Evolutionary conservation across 1,140 invertebrate genomes (phyloP), one percentile per base, ranked within the genome.

Genomic region (Panagrolaimus sp.): DNA sequence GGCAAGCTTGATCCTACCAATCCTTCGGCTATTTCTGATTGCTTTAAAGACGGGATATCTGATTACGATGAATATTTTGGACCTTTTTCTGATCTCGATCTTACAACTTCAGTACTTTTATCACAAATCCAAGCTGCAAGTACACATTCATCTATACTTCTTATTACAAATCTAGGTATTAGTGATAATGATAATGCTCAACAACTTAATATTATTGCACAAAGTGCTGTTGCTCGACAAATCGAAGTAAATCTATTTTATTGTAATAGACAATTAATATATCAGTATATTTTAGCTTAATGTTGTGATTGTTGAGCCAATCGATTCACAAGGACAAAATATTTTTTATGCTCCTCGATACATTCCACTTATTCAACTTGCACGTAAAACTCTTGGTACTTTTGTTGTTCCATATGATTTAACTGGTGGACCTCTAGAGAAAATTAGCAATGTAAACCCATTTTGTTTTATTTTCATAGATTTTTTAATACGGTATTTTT

Each of bases 221-320:
- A 11, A 20, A 27, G 20, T 57, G 51, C 51, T 16, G 51, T 57
- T 57, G 51, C 51, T 2, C 11, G 51, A 57, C 51, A 57, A 57
- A 16, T 57, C 20, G 51, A 57, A 57, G 51, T 57, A 57, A 25
- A 27, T 57, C 20, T 57, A 4, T 25, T 27, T 23, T 20, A 20
- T 16, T 4, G 31, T 38, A 38, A 38, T 38, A 7, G 7, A 38
- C 7, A 2, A 38, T 38, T 4, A 38, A 38, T 23, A 5, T 57
- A n/a, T 57, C 20, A 57, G n/a, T n/a, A n/a, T n/a, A n/a, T 57
- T 57, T 16, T 5, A 57, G 51, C 20, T 57, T 20, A 57, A 57
- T 16, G 51, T 57, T 57, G 8, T 57, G 13, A 9, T 57, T 11
- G n/a, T 57, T 23, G 20, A 20, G 9, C 27, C 51, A n/a, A 57